Evolutionary conservation across 2,113 vertebrate genomes (phyloP).

Genomic region (Lutjanus erythropterus): DNA sequence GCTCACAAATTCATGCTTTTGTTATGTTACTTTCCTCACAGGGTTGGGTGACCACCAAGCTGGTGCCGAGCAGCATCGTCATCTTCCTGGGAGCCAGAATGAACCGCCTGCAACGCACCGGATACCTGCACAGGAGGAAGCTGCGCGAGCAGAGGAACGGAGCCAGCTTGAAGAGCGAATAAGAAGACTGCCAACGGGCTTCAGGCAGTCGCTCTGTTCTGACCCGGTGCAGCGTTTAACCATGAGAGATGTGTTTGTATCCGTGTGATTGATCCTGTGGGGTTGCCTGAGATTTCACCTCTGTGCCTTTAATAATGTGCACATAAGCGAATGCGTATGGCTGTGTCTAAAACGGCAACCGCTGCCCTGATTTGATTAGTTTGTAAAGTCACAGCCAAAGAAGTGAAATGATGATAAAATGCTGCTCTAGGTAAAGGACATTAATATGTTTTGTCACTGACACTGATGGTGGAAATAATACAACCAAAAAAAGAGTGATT

Average conservation of each 20-base stretch:
- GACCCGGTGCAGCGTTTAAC: slow-evolving; percentile 9
- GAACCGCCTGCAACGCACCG: slow-evolving; percentile 85
- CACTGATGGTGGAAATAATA: slow-evolving; percentile 54
- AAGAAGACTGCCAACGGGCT: slow-evolving; percentile 9
- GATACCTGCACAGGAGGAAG: slow-evolving; percentile 87
- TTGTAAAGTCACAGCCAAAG: slow-evolving; percentile 33
- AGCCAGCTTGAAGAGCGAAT: slow-evolving; percentile 74
- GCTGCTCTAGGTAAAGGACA: slow-evolving; percentile 47
- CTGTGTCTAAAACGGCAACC: slow-evolving; percentile 30
- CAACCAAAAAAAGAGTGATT: slow-evolving; percentile 34
- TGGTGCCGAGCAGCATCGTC: slow-evolving; percentile 80
- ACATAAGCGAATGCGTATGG: not conserved
- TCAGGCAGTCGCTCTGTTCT: not conserved
- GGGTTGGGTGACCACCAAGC: slow-evolving; percentile 85
- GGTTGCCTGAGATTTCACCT: slow-evolving; percentile 30
- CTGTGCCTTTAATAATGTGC: slow-evolving; percentile 34
- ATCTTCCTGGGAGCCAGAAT: slow-evolving; percentile 75
- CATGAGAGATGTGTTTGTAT: slow-evolving; percentile 17
- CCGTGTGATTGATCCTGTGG: slow-evolving; percentile 5
- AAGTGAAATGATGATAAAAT: slow-evolving; percentile 40
- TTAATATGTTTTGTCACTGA: slow-evolving; percentile 45
- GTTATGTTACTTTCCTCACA: slow-evolving; percentile 42
- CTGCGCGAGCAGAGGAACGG: slow-evolving; percentile 81
- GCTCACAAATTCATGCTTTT: not conserved
- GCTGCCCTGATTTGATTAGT: slow-evolving; percentile 35